phyloP scores from a whole-genome alignment of 1,140 invertebrate genomes.

The Drosophila virilis region DNA sequence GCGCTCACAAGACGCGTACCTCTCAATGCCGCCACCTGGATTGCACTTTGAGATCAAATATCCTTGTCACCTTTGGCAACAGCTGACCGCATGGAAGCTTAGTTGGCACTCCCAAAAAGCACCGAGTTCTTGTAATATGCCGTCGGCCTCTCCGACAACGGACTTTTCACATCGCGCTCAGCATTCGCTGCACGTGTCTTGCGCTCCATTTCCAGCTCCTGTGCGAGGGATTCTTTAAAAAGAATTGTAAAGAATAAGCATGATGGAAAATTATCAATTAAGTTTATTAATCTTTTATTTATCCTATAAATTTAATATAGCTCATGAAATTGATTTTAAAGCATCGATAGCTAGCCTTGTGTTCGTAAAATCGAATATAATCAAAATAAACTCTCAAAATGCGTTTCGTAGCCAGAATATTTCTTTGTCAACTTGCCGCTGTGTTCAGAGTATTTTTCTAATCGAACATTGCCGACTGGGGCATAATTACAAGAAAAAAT shows the following conservation, averaged over 20 bases:
- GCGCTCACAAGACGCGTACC: slow-evolving; percentile 1
- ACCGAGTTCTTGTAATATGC: slow-evolving; percentile 94
- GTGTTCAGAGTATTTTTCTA: too few relatives aligned
- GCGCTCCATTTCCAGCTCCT: slow-evolving; percentile 93
- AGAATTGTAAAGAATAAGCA: slow-evolving; percentile 24
- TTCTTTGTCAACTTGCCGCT: too few relatives aligned
- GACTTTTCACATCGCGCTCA: slow-evolving; percentile 93
- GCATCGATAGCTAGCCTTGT: too few relatives aligned
- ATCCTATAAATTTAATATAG: too few relatives aligned
- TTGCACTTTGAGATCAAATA: slow-evolving; percentile 83
- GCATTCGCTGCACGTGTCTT: slow-evolving; percentile 91
- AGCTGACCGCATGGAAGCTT: slow-evolving; percentile 82
- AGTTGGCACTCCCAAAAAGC: slow-evolving; percentile 93
- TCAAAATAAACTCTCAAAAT: too few relatives aligned
- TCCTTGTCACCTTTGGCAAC: slow-evolving; percentile 37
- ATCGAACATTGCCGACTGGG: too few relatives aligned
- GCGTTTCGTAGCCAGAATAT: too few relatives aligned
- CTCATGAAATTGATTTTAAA: too few relatives aligned
- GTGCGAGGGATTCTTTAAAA: slow-evolving; percentile 90
- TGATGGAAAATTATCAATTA: not conserved
- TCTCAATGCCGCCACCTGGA: slow-evolving; percentile 50
- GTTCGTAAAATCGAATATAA: too few relatives aligned
- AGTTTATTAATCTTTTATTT: not conserved
- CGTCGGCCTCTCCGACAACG: slow-evolving; percentile 89
- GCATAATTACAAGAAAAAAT: too few relatives aligned